Conservation (phyloP, 2,888 invertebrate genomes). For the Amblyjoppa proteus region DNA sequence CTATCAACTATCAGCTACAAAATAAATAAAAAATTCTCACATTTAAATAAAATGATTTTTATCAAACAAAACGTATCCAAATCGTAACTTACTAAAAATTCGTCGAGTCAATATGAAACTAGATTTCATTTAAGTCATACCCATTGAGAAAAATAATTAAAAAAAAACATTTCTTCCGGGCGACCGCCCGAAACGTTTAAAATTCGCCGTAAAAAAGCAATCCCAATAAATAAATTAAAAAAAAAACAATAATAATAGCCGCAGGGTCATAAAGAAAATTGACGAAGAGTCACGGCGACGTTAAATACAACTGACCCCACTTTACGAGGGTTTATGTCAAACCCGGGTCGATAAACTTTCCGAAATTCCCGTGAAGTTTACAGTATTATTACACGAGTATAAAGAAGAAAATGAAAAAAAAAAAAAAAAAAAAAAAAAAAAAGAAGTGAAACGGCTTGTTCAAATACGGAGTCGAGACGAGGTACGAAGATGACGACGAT, state of each 20-base stretch:
- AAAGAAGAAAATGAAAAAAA: background rate
- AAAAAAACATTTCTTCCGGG: background rate
- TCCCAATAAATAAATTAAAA: background rate
- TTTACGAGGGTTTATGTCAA: constrained; percentile 6
- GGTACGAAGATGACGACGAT: background rate
- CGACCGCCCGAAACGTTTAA: background rate
- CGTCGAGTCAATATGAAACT: background rate
- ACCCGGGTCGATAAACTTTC: background rate
- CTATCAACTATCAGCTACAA: background rate
- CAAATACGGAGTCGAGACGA: constrained; percentile 18
- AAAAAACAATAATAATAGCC: background rate
- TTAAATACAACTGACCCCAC: constrained; percentile 1
- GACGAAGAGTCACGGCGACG: background rate
- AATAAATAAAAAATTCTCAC: background rate
- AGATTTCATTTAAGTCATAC: background rate
- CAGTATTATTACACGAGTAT: constrained; percentile 9
- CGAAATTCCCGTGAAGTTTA: background rate
- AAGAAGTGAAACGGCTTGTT: background rate
- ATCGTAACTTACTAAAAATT: background rate
- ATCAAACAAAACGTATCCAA: background rate
- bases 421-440: constrained; percentile 8
- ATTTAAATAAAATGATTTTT: background rate
- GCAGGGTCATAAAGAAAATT: background rate
- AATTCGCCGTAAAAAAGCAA: background rate
- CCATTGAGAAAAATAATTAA: background rate